Conservation (phyloP, 1,140 invertebrate species). For the Lucilia sericata region DNA sequence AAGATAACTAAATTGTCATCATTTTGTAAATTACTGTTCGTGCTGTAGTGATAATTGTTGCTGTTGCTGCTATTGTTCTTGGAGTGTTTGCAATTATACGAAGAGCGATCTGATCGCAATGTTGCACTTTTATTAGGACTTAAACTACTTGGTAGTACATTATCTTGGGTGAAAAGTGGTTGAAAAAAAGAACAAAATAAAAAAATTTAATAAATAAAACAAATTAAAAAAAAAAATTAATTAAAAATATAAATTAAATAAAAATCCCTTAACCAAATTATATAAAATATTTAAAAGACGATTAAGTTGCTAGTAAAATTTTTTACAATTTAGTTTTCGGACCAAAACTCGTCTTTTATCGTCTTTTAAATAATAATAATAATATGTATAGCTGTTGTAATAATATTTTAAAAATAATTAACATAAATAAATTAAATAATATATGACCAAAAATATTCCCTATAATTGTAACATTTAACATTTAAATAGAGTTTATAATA, state of each 20-base stretch:
- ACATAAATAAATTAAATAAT: too few species aligned
- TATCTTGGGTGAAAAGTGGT: slow-evolving; percentile 33
- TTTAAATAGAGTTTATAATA: too few species aligned
- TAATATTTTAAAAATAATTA: too few species aligned
- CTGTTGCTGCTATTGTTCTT: background rate
- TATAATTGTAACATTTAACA: too few species aligned
- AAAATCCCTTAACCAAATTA: background rate
- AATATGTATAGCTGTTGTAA: too few species aligned
- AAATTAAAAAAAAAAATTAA: slow-evolving; percentile 44
- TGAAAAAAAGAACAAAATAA: slow-evolving; percentile 47
- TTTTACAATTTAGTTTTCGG: too few species aligned
- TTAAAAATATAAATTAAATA: background rate
- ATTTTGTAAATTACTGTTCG: slow-evolving; percentile 22
- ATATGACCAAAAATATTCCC: too few species aligned
- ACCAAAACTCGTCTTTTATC: too few species aligned
- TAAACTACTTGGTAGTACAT: slow-evolving; percentile 46
- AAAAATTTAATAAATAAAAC: slow-evolving; percentile 51
- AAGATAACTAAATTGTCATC: slow-evolving; percentile 38
- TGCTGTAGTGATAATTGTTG: background rate
- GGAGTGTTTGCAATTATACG: background rate
- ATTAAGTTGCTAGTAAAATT: too few species aligned
- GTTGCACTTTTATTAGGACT: slow-evolving; percentile 41
- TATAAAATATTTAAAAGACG: background rate
- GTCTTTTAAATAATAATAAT: background rate
- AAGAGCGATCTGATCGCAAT: slow-evolving; percentile 45